phyloP scores from a whole-genome alignment of 2,888 invertebrate species.

The Eupeodes luniger region DNA sequence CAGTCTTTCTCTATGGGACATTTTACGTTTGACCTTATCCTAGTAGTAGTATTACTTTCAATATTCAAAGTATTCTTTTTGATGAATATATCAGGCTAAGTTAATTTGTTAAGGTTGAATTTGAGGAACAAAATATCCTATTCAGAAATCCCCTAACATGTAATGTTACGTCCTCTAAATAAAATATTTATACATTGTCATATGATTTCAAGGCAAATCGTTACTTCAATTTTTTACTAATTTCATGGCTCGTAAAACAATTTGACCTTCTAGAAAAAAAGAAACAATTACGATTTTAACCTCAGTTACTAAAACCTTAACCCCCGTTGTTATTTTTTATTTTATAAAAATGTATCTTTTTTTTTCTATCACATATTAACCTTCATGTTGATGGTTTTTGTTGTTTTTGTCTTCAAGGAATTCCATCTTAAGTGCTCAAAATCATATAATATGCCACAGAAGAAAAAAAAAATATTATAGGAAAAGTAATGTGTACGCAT shows the following conservation, averaged over 20 bases:
- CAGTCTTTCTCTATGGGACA: too few species aligned
- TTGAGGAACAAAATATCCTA: too few species aligned
- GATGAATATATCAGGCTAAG: too few species aligned
- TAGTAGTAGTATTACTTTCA: too few species aligned
- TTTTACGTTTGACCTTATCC: too few species aligned
- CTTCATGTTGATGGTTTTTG: background rate
- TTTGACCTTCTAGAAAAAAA: constrained; percentile 12
- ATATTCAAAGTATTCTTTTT: too few species aligned
- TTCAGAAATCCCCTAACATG: too few species aligned
- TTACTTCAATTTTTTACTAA: background rate
- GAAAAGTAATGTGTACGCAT: background rate
- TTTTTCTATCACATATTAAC: background rate
- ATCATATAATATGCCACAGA: background rate
- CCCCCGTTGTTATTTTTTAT: background rate
- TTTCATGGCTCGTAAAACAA: constrained; percentile 5
- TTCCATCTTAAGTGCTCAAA: constrained; percentile 8
- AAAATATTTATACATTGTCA: background rate
- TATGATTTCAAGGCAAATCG: background rate
- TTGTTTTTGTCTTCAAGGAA: background rate
- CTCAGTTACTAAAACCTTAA: background rate
- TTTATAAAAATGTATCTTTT: background rate
- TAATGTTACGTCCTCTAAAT: background rate
- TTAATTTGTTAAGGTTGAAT: too few species aligned
- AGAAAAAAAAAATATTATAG: background rate
- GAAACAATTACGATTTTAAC: constrained; percentile 20